Conservation (phyloP, 1,140 invertebrate genomes). For the Euschistus heros region DNA sequence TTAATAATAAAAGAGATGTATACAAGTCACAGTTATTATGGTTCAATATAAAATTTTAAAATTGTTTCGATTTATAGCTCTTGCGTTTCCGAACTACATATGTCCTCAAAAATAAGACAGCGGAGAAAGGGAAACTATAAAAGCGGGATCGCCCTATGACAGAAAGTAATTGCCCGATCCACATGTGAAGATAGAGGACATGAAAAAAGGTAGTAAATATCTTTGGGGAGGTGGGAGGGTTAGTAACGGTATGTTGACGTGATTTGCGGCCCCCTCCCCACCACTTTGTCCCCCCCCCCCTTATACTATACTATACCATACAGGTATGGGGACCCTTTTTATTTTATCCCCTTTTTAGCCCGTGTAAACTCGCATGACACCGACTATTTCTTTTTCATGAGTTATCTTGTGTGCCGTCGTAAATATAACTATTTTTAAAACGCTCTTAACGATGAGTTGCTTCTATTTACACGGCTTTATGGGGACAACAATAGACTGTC, state of each 20-base stretch:
- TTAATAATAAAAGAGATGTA: too few species aligned
- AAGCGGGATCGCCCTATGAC: too few species aligned
- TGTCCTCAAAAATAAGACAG: too few species aligned
- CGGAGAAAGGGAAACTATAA: too few species aligned
- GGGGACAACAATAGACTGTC: too few species aligned
- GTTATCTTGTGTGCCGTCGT: neutral
- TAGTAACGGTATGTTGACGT: neutral
- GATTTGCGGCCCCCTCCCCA: neutral
- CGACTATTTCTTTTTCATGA: neutral
- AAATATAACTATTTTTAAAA: conserved; percentile 1
- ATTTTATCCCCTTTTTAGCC: neutral
- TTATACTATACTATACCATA: too few species aligned
- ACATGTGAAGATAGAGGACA: neutral
- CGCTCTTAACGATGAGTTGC: too few species aligned
- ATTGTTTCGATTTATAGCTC: too few species aligned
- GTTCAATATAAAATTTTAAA: too few species aligned
- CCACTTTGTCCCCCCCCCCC: neutral
- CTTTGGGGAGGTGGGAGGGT: neutral
- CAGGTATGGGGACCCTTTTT: neutral
- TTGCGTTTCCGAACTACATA: too few species aligned
- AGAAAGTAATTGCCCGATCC: neutral
- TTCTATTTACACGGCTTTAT: too few species aligned
- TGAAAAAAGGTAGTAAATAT: conserved; percentile 2
- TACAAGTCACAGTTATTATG: too few species aligned
- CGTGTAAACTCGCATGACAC: conserved; percentile 5